Base-by-base conservation (phyloP, 1,140 invertebrate species). In the Metaphire vulgaris region DNA sequence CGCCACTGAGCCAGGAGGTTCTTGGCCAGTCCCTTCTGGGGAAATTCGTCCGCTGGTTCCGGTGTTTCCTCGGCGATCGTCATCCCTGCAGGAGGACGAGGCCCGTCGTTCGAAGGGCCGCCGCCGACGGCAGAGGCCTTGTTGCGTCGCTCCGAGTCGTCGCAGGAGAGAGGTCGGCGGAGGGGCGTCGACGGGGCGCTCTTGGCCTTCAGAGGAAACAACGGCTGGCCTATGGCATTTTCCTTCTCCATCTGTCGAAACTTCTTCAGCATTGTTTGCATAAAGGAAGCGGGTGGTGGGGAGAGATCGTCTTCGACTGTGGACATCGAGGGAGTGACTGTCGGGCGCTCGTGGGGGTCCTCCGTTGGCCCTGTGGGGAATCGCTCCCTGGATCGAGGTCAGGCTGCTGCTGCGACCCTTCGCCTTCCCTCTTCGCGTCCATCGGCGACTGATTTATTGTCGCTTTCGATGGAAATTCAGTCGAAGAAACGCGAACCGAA, bases 1-100 rank as follows among this genome's bases (percentile, higher is more conserved):
- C 69, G 75, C 75, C 75, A 76, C 41, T 71, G 31, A 2, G 75
- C 75, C 67, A 76, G 75, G 31, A 76, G 69, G 34, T 34, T 71
- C 26, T 72, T 70, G 1, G 75, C 70, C 14, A 76, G 41, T 15
- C 75, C 75, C 28, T 56, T 26, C 31, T 76, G 67, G 0, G 75
- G 75, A 21, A 76, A 30, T 28, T 76, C 75, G 0, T 71, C 69
- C 32, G 56, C 69, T 26, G 28, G 21, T 21, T 70, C 33, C 41
- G 21, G 41, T 21, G 41, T 21, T 21, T 56, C 41, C 21, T 21
- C 41, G 41, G 6, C 41, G 6, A 6, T n/a, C n/a, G n/a, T n/a
- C n/a, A n/a, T n/a, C n/a, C n/a, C n/a, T n/a, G n/a, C n/a, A n/a
- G n/a, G n/a, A n/a, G n/a, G n/a, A n/a, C n/a, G n/a, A n/a, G n/a